phyloP scores from a whole-genome alignment of 2,113 vertebrate species.

The Stigmatopora argus region DNA sequence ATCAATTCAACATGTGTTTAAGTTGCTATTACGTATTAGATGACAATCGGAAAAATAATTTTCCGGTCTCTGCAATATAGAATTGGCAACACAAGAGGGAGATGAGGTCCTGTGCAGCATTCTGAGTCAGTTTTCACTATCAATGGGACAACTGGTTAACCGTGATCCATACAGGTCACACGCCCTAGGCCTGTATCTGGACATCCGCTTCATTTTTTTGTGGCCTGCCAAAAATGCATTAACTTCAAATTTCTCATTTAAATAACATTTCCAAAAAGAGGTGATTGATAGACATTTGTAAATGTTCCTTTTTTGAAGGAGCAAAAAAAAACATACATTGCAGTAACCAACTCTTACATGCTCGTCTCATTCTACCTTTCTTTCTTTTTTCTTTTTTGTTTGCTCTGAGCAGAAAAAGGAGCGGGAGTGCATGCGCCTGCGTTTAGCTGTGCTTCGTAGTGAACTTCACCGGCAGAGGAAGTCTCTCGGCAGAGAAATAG shows the following conservation, averaged over 20 bases:
- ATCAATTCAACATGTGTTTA: background rate
- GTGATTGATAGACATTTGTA: background rate
- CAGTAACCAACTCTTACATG: constrained; percentile 14
- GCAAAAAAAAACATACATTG: constrained; percentile 25
- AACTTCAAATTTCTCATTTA: too few species aligned
- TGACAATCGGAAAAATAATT: background rate
- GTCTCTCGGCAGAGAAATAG: constrained; percentile 80
- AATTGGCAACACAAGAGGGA: background rate
- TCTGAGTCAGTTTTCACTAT: background rate
- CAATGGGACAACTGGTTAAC: background rate
- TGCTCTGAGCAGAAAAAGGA: constrained; percentile 82
- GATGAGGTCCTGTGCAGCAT: background rate
- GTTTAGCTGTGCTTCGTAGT: constrained; percentile 84
- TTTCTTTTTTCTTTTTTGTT: constrained; percentile 6
- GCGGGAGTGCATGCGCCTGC: constrained; percentile 89
- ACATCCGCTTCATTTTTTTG: too few species aligned
- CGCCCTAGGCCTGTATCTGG: background rate
- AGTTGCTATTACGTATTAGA: too few species aligned
- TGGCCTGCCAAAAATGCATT: too few species aligned
- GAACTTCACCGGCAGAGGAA: constrained; percentile 91
- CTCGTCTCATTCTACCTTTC: constrained; percentile 10
- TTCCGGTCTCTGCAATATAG: background rate
- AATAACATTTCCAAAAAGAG: too few species aligned
- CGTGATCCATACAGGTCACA: background rate
- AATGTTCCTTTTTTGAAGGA: constrained; percentile 17